phyloP scores from a whole-genome alignment of 1,140 invertebrate species.

The Tetraneura akinire region DNA sequence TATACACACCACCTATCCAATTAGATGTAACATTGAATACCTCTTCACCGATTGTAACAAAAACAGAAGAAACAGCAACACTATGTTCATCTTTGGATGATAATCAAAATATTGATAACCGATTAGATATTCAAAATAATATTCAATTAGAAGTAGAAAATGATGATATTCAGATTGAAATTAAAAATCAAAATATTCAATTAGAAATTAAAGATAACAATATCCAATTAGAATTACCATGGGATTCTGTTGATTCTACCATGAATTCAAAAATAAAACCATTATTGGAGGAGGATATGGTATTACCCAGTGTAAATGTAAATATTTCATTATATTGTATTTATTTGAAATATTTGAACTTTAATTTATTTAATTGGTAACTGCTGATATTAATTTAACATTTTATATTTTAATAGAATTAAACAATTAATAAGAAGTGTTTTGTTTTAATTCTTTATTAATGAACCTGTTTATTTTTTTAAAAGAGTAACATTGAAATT shows the following conservation, averaged over 20 bases:
- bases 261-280: background rate
- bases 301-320: constrained; percentile 19
- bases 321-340: background rate
- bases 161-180: background rate
- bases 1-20: background rate
- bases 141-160: too few relatives aligned
- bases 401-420: too few relatives aligned
- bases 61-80: background rate
- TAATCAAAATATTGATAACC: background rate
- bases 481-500: background rate
- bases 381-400: too few relatives aligned
- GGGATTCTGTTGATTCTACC: constrained; percentile 27
- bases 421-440: too few relatives aligned
- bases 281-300: constrained; percentile 18
- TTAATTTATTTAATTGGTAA: too few relatives aligned
- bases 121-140: background rate
- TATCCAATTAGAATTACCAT: background rate
- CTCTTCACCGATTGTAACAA: background rate
- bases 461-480: background rate
- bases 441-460: background rate
- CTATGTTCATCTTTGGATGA: background rate
- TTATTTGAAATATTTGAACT: background rate
- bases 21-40: background rate
- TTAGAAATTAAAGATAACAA: background rate
- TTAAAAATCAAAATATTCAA: background rate